These are phyloP conservation scores for Leptopilina clavipes DNA, from an alignment of 1,140 invertebrate species.

Conservation along the genomic window DNA sequence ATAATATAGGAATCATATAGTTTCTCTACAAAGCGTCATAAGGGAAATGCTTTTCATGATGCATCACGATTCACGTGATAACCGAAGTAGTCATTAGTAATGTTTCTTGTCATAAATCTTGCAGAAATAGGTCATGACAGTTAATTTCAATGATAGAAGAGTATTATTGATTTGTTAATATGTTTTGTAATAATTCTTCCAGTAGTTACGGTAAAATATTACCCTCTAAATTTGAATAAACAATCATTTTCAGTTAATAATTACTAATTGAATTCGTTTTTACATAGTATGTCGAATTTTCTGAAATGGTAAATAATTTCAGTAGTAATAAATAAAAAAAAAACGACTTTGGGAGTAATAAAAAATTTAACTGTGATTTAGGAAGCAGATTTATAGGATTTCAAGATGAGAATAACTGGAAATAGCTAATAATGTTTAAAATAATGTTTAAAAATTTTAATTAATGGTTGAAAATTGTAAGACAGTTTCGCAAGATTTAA, in stretches of 20 bases:
- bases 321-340: too few species aligned
- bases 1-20: background rate
- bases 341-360: too few species aligned
- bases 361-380: too few species aligned
- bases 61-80: conserved; percentile 1
- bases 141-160: background rate
- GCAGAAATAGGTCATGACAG: background rate
- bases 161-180: conserved; percentile 14
- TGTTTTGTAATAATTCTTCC: background rate
- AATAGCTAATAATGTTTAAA: background rate
- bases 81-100: background rate
- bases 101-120: background rate
- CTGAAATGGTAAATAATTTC: too few species aligned
- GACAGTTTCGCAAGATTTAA: background rate
- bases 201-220: background rate
- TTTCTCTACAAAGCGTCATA: background rate
- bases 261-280: too few species aligned
- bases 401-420: too few species aligned
- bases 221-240: background rate
- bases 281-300: too few species aligned
- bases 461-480: background rate
- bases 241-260: background rate
- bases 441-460: background rate
- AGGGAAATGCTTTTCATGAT: background rate
- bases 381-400: too few species aligned